These are phyloP conservation scores for Antheraea mylitta DNA, from an alignment of 1,140 invertebrate species.

Conservation along the genomic window DNA sequence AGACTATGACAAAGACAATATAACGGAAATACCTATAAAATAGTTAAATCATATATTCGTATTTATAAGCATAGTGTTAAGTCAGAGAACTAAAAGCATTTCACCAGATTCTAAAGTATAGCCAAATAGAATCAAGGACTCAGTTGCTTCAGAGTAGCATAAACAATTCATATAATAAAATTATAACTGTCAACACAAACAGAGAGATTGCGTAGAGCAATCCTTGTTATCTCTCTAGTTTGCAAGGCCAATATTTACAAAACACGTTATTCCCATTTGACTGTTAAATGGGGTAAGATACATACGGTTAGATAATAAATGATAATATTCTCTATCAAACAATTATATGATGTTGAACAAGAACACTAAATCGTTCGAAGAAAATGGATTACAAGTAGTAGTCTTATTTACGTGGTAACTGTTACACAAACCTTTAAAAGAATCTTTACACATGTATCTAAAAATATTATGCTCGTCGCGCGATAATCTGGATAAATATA, in stretches of 20 bases:
- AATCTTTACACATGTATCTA: too few species aligned
- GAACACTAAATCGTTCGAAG: too few species aligned
- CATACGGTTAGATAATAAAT: not conserved
- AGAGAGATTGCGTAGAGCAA: slow-evolving; percentile 11
- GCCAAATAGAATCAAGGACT: slow-evolving; percentile 2
- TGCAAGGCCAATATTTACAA: slow-evolving; percentile 7
- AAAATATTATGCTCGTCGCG: too few species aligned
- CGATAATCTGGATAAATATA: too few species aligned
- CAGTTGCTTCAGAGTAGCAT: not conserved
- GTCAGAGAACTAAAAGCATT: not conserved
- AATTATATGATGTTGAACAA: too few species aligned
- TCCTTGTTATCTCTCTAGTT: slow-evolving; percentile 17
- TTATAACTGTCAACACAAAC: slow-evolving; percentile 8
- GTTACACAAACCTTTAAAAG: too few species aligned
- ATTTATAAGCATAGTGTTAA: not conserved
- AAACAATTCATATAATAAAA: not conserved
- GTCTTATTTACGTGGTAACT: too few species aligned
- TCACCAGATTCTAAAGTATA: not conserved
- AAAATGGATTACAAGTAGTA: too few species aligned
- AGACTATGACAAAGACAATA: too few species aligned
- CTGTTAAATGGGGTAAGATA: slow-evolving; percentile 5
- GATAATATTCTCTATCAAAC: too few species aligned
- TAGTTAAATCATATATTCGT: too few species aligned
- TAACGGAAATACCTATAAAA: too few species aligned
- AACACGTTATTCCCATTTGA: slow-evolving; percentile 7